Base-by-base conservation (phyloP, 2,113 vertebrate genomes). In the Naja naja region DNA sequence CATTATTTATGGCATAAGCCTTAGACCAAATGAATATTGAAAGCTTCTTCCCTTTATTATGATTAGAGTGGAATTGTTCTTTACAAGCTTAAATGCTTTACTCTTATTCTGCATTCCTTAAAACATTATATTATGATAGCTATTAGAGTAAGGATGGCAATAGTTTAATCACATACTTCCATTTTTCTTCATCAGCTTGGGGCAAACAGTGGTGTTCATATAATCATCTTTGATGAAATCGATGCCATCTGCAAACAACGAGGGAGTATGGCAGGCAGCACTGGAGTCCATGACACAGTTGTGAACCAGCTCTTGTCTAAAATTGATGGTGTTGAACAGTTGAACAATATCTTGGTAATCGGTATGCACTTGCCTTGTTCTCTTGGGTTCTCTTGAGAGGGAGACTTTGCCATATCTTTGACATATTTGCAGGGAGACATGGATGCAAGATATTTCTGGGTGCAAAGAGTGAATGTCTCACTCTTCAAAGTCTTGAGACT, bases 231-330 rank as follows among this genome's bases (percentile, higher is more conserved):
- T 56, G 99, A 99, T 92, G 99, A 99, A 97, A 99, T 99, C 0
- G 99, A 99, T 56, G 99, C 99, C 18, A 99, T 99, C 97, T 99
- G 99, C 95, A 99, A 99, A 96, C 99, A 99, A 97, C 98, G 99
- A 58, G 99, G 99, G 88, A 99, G 99, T 97, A 99, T 99, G 99
- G 99, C 99, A 0, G 99, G 99, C 0, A 99, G 99, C 97, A 99
- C 99, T 0, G 99, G 99, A 0, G 99, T 99, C 94, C 99, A 99
- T 0, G 99, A 99, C 97, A 99, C 99, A 0, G 99, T 99, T 0
- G 99, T 99, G 94, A 99, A 99, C 98, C 99, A 99, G 96, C 95
- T 99, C 91, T 98, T 99, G 90, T 99, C 99, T 86, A 99, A 99
- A 96, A 99, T 99, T 0, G 99, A 99, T 4, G 99, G 99, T 0